Conservation (phyloP, 2,888 invertebrate species). For the Dysmachus trigonus region DNA sequence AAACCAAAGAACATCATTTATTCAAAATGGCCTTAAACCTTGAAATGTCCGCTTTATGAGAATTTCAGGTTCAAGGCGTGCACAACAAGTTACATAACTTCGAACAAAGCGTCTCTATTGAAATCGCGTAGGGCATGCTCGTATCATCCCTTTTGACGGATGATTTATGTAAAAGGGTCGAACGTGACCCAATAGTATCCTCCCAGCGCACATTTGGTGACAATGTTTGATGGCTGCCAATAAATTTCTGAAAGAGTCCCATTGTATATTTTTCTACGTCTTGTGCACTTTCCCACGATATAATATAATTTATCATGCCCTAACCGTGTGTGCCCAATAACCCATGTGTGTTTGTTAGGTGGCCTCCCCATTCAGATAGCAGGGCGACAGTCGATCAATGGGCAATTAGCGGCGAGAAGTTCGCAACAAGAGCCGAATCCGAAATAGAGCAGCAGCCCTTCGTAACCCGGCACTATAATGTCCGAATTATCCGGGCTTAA, state of each 20-base stretch:
- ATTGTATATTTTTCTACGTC: background rate
- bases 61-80: background rate
- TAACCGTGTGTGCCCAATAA: background rate
- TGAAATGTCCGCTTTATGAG: background rate
- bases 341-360: background rate
- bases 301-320: background rate
- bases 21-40: background rate
- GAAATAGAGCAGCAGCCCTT: background rate
- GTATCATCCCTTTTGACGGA: background rate
- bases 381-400: background rate
- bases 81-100: background rate
- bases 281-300: slow-evolving; percentile 7
- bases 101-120: background rate
- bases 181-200: background rate
- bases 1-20: background rate
- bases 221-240: background rate
- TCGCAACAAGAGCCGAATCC: background rate
- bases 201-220: background rate
- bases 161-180: background rate
- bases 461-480: background rate
- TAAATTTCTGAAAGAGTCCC: background rate
- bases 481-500: background rate
- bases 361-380: background rate
- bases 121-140: background rate
- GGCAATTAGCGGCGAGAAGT: slow-evolving; percentile 4